Base-by-base conservation (phyloP, 2,797 vertebrate genomes). In the Falco novaeseelandiae region DNA sequence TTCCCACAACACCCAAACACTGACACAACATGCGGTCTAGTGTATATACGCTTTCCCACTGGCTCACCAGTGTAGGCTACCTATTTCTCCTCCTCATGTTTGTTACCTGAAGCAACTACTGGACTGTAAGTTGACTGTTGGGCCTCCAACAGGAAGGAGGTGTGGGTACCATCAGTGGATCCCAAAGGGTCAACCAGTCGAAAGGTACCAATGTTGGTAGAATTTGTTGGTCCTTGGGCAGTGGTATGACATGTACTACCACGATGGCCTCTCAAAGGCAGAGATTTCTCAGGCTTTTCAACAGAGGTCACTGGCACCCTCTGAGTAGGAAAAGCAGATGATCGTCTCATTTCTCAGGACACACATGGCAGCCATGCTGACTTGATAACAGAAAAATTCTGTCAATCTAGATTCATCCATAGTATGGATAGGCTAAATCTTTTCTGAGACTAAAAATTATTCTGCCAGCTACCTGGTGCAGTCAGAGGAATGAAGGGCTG, bases 241-340 rank as follows among this genome's bases (percentile, higher is more conserved):
- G 21, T 49, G 51, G 34, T 44, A 38, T 74, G 61, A 73, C 42
- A 49, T 32, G 16, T 80, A 48, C 27, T 54, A 44, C 38, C 25
- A 9, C 0, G 1, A 54, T 29, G 40, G 12, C 42, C 16, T 0
- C 0, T 32, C 4, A 0, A 26, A 62, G 26, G 65, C 70, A 65
- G 26, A 79, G 44, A 65, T 81, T 91, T 66, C 46, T 69, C 23
- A 23, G n/a, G n/a, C 10, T 82, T 15, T 63, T 78, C 27, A 46
- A 58, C 14, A 82, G 19, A 51, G 12, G n/a, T 65, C 52, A 52
- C 51, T n/a, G 42, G 58, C 22, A 36, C 9, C 16, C 14, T 85
- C 36, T 29, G 10, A 48, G 34, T 9, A 9, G 8, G 49, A 52
- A 36, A 86, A 63, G 26, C 1, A 2, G 27, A 54, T 40, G 36